Conservation (phyloP, 2,113 vertebrate species). For the Puffinus mauretanicus region DNA sequence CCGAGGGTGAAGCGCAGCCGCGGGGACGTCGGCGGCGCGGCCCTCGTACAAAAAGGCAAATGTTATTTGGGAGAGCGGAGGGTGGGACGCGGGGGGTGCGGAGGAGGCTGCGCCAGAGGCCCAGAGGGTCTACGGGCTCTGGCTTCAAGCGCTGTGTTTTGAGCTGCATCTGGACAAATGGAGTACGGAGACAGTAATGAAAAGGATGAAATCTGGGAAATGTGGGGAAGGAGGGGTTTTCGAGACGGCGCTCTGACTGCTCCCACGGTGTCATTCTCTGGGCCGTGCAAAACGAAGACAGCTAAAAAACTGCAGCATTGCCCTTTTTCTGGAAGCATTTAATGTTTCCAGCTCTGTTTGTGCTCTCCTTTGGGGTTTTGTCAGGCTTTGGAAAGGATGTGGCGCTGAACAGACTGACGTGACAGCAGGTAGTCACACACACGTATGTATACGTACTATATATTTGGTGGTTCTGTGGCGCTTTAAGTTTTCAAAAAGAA, state of each 20-base stretch:
- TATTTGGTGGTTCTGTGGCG: neutral
- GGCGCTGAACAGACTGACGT: neutral
- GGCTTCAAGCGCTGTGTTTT: neutral
- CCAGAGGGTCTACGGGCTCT: neutral
- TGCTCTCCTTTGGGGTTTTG: neutral
- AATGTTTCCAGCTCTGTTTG: neutral
- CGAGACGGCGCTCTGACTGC: accelerated
- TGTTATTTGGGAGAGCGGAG: neutral
- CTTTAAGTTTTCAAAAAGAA: neutral
- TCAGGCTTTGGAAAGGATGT: neutral
- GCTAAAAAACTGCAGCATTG: neutral
- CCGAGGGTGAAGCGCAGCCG: neutral
- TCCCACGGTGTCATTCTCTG: neutral
- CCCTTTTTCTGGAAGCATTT: neutral
- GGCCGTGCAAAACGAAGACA: neutral
- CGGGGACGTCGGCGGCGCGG: neutral
- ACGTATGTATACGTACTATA: accelerated
- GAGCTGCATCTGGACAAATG: neutral
- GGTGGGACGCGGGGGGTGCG: neutral
- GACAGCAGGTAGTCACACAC: neutral
- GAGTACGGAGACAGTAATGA: neutral
- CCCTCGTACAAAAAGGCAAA: accelerated
- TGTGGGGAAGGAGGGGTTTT: neutral
- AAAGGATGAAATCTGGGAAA: neutral
- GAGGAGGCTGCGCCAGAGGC: neutral